Base-by-base conservation (phyloP, 2,888 invertebrate genomes). In the Chesias legatella region DNA sequence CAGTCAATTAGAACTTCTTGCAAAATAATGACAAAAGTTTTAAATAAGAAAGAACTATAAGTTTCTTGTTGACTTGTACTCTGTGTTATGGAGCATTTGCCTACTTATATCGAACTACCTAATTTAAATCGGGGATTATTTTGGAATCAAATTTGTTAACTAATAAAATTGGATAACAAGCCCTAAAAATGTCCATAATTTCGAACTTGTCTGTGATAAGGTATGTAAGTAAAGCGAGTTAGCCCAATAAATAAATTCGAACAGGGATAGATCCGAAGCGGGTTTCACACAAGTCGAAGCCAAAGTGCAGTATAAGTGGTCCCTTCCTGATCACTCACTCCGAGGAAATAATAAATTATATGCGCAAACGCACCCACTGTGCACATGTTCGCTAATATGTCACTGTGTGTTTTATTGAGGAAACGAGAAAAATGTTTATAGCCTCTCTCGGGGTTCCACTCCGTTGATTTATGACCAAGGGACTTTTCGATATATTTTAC, bases 261-360 rank as follows among this genome's bases (percentile, higher is more conserved):
- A 6, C 13, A 10, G 36, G 36, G 43, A 35, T 25, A 33, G 13
- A 40, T 20, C 33, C 33, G 6, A 10, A 21, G 8, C 10, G n/a
- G 11, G 22, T 22, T 37, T 42, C 44, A 24, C 41, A 48, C 40
- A 48, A 48, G 46, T 46, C 46, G 45, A 21, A 47, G 25, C 31
- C 47, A 53, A 44, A 53, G 53, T 51, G 51, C 54, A 54, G 21
- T 44, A 29, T 36, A 57, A 57, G 57, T 53, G 50, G 48, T 27
- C 9, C 39, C 43, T 53, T 57, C 57, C 57, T 51, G 46, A 44
- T 30, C 37, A 25, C 34, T 35, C 35, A 32, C 37, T 34, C 34
- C 28, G 35, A 48, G 57, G 57, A 53, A 57, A 53, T 37, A 50
- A 55, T 57, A 57, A 57, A 57, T 57, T 53, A 51, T 53, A 51